Base-by-base conservation (phyloP, 2,113 vertebrate species). In the Nannobrachium achirus region DNA sequence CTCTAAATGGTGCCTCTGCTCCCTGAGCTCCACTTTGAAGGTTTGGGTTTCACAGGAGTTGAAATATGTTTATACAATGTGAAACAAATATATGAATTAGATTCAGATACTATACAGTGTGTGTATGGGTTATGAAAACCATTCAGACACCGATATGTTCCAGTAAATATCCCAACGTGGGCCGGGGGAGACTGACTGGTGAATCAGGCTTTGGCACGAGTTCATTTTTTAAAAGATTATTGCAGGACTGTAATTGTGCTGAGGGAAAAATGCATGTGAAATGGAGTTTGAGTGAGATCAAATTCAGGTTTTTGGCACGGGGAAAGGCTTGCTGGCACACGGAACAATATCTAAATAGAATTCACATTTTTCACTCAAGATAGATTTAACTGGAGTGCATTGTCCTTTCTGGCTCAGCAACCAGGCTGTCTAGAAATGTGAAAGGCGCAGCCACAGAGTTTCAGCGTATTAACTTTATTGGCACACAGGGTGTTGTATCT, bases 331-430 rank as follows among this genome's bases (percentile, higher is more conserved):
- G 81, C 80, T 89, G 90, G 83, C 90, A 88, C 88, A 44, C 14
- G 41, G 33, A 78, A 76, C 81, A 85, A 76, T 80, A 89, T 87
- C 81, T 85, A 86, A 90, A 89, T 86, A 91, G 81, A 86, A 89
- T 82, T 85, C 77, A 81, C 76, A 80, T 82, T 88, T 85, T 84
- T 89, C 84, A 87, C 69, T 79, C 79, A 66, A 82, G 86, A 86
- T 88, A 45, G 71, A 83, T 91, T 80, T 85, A 81, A 84, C 83
- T 90, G 79, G 74, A 88, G 85, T 68, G 76, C 71, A 81, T 89
- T 91, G 89, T 92, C 78, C 66, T 57, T 69, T 81, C 77, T 91
- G 85, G 90, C 82, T 80, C 70, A 13, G 45, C 78, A 85, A 82
- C 78, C 50, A 69, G 66, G 84, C 89, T 77, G 81, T 85, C 77